Conservation (phyloP, 1,140 invertebrate genomes). For the Potamilus streckersoni region DNA sequence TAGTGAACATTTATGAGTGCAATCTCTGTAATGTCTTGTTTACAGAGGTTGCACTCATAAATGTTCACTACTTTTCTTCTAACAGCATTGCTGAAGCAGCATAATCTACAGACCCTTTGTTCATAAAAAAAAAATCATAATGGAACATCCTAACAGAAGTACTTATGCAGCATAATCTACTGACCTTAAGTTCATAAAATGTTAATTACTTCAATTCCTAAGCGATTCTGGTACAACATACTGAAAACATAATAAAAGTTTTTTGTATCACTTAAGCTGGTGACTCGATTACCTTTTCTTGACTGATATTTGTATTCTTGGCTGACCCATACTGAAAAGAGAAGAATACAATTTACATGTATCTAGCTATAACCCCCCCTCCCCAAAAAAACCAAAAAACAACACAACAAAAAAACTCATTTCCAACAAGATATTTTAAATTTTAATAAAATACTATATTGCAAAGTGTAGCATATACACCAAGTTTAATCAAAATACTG, state of each 20-base stretch:
- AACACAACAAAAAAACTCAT: no score
- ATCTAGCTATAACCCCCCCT: background rate
- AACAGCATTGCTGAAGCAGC: no score
- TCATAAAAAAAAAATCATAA: background rate
- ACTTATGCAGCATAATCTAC: background rate
- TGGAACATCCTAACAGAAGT: background rate
- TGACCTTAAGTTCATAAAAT: background rate
- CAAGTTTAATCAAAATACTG: no score
- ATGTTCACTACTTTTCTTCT: no score
- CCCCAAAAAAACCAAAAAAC: background rate
- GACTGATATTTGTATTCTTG: conserved; percentile 88
- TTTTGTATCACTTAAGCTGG: background rate
- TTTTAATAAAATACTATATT: background rate
- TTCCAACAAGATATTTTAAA: no score
- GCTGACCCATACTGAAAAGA: conserved; percentile 86
- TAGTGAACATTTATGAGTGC: no score
- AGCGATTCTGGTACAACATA: no score
- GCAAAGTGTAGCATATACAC: background rate
- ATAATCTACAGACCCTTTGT: background rate
- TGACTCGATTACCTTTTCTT: conserved; percentile 78
- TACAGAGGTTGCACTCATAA: no score
- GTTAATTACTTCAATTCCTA: background rate
- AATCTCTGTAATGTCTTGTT: no score
- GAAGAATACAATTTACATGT: conserved; percentile 21
- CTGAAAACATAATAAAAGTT: background rate